Conservation (phyloP, 2,113 vertebrate genomes). For the Spizaetus ornatus region DNA sequence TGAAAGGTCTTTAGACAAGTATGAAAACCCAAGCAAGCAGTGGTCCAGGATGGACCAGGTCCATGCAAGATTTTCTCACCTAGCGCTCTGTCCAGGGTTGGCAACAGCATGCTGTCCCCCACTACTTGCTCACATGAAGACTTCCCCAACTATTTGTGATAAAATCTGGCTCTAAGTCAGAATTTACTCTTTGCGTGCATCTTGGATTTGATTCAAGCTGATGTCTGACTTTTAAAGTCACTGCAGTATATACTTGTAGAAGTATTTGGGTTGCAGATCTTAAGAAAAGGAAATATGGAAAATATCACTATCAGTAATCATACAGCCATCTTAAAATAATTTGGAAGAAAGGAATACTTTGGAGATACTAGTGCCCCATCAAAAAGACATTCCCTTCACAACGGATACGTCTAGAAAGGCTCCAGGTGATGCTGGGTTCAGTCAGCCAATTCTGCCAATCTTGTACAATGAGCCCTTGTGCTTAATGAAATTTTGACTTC, state of each 20-base stretch:
- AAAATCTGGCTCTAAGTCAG: not conserved
- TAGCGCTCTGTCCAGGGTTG: not conserved
- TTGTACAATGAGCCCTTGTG: not conserved
- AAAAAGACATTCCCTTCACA: not conserved
- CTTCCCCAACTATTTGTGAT: not conserved
- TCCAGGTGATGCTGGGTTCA: not conserved
- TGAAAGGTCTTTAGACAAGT: not conserved
- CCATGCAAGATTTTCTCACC: not conserved
- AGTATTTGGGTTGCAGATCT: not conserved
- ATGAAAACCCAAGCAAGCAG: not conserved
- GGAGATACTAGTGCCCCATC: not conserved
- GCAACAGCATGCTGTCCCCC: not conserved
- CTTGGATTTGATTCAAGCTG: not conserved
- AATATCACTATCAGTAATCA: not conserved
- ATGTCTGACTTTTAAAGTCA: not conserved
- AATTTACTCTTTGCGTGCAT: not conserved
- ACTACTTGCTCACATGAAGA: not conserved
- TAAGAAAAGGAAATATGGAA: not conserved
- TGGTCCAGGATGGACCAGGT: rapidly evolving
- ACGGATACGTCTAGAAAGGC: not conserved
- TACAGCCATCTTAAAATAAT: not conserved
- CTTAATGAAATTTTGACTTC: not conserved
- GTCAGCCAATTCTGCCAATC: not conserved
- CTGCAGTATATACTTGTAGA: not conserved
- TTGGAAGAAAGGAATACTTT: not conserved